Evolutionary conservation across 2,113 vertebrate genomes (phyloP), one percentile per base, ranked within the genome.

Genomic region (Fregetta grallaria): DNA sequence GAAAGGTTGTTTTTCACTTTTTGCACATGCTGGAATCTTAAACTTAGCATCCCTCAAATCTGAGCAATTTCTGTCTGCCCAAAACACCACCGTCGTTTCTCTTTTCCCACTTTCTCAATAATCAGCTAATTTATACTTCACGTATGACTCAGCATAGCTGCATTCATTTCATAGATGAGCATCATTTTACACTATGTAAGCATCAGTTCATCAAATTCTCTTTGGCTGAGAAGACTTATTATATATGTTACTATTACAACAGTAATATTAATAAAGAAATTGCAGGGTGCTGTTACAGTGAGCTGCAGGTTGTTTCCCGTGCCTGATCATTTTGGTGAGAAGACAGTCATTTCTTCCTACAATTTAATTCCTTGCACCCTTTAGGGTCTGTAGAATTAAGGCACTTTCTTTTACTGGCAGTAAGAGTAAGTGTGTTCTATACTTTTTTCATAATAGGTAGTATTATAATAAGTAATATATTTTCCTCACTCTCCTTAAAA

Each of bases 51-150:
- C 36, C 25, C 72, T 56, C 42, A 94, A 70, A 49, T 14, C 40
- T n/a, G 34, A 92, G 89, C 20, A 38, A n/a, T 34, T 55, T 65
- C 42, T 52, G 3, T 17, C 67, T 70, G 62, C 49, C 40, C 38
- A 32, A 80, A 89, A 42, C 0, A 0, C 32, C 56, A 21, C 42
- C 3, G 2, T 15, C 0, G 0, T 18, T 80, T 49, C 40, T 77
- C 36, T 70, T 91, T 44, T 30, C 50, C 49, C 42, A 5, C 40
- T 73, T 71, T 22, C 34, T 34, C 44, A 42, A 27, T 14, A 29
- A 82, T 10, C 38, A 88, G 44, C 18, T 73, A 17, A 81, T 58
- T 96, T 58, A 9, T 5, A 12, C 23, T 59, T 70, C 59, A 25
- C 36, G 6, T 15, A 27, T 22, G 19, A 38, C 61, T 71, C 76